phyloP scores from a whole-genome alignment of 2,113 vertebrate genomes.

The Saccopteryx bilineata region DNA sequence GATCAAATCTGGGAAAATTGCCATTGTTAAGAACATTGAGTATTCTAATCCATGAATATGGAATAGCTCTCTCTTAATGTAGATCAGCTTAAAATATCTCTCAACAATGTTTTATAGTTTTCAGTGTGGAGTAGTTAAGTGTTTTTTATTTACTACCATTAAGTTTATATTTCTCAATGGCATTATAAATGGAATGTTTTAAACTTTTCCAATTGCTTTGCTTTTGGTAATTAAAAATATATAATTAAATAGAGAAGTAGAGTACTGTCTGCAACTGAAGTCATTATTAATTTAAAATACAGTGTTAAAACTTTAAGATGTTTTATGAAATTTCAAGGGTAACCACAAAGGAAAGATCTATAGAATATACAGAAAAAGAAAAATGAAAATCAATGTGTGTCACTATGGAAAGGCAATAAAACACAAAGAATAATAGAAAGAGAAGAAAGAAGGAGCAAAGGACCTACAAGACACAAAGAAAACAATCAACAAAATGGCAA shows the following conservation, averaged over 20 bases:
- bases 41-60: not conserved
- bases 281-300: not conserved
- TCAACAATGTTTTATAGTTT: not conserved
- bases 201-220: not conserved
- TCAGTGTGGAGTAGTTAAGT: not conserved
- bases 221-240: not conserved
- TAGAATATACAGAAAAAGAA: not conserved
- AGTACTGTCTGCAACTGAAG: not conserved
- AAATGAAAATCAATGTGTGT: not conserved
- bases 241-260: not conserved
- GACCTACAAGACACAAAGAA: not conserved
- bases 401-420: not conserved
- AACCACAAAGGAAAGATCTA: not conserved
- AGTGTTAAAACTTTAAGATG: not conserved
- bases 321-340: not conserved
- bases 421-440: not conserved
- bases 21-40: not conserved
- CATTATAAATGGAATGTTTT: not conserved
- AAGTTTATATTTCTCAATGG: not conserved
- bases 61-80: not conserved
- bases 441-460: not conserved
- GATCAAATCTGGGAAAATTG: not conserved
- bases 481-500: not conserved
- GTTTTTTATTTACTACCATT: not conserved
- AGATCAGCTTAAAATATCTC: not conserved